Conservation (phyloP, 2,888 invertebrate genomes). For the Crematogaster levior region DNA sequence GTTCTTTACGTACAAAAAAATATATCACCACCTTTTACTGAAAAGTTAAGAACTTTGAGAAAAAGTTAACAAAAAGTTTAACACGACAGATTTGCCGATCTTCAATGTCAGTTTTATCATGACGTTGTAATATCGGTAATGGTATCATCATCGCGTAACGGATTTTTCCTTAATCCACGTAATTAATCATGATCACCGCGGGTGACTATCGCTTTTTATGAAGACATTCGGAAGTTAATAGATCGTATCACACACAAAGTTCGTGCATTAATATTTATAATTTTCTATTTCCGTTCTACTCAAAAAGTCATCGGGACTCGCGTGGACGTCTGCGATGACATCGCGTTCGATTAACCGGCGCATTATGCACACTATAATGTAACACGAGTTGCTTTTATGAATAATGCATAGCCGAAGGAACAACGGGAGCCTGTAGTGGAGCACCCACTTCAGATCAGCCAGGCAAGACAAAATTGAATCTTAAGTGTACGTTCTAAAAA, state of each 20-base stretch:
- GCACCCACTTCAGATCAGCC: constrained; percentile 84
- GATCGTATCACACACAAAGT: constrained; percentile 16
- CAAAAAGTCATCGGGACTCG: constrained; percentile 40
- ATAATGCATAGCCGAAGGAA: constrained; percentile 84
- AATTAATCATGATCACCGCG: constrained; percentile 22
- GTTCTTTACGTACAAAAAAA: constrained; percentile 5
- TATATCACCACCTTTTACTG: background rate
- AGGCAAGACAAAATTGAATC: constrained; percentile 85
- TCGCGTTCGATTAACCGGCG: constrained; percentile 62
- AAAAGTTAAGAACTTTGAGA: background rate
- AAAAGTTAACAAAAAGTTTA: constrained; percentile 12
- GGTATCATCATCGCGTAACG: background rate
- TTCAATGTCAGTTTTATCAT: constrained; percentile 13
- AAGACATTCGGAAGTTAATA: constrained; percentile 36
- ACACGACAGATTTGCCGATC: constrained; percentile 8
- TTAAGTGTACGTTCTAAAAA: constrained; percentile 81
- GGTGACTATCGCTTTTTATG: constrained; percentile 6
- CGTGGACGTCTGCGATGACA: constrained; percentile 44
- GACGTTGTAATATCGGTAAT: background rate
- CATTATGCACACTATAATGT: constrained; percentile 70
- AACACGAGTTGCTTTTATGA: constrained; percentile 84
- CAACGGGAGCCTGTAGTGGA: constrained; percentile 82
- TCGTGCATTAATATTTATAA: constrained; percentile 36
- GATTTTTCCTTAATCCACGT: constrained; percentile 1
- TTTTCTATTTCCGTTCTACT: constrained; percentile 12